Conservation (phyloP, 2,797 vertebrate genomes). For the Alosa sapidissima region DNA sequence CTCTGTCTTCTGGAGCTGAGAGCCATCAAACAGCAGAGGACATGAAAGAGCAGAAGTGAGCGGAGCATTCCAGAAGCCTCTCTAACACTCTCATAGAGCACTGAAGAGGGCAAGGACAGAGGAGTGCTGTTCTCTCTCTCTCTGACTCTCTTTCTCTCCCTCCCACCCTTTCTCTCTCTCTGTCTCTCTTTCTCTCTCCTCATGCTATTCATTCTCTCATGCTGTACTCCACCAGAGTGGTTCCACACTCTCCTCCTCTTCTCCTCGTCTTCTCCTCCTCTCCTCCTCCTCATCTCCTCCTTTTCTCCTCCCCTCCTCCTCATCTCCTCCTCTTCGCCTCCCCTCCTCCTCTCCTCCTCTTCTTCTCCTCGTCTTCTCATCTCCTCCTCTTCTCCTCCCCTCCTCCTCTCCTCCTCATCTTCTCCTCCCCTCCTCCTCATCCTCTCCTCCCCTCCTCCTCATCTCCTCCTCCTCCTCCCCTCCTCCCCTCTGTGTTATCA, state of each 20-base stretch:
- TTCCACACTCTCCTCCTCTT: background rate
- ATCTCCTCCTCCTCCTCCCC: background rate
- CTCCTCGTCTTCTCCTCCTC: too few relatives aligned
- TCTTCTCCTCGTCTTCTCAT: background rate
- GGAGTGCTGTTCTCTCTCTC: background rate
- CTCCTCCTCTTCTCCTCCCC: background rate
- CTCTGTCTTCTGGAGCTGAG: background rate
- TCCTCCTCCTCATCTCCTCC: too few relatives aligned
- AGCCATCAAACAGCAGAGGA: background rate
- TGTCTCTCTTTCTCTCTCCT: too few relatives aligned
- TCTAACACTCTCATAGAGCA: background rate
- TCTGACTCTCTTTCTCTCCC: background rate
- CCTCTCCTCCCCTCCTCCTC: background rate
- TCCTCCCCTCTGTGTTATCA: background rate
- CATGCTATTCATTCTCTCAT: too few relatives aligned
- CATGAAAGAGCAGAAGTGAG: constrained; percentile 1
- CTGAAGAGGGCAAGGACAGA: background rate
- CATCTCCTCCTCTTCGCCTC: too few relatives aligned
- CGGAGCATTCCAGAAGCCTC: background rate
- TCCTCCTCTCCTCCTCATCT: background rate
- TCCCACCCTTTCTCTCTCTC: too few relatives aligned
- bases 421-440: background rate
- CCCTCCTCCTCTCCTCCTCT: background rate
- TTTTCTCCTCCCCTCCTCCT: too few relatives aligned
- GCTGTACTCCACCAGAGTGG: background rate